Conservation (phyloP, 2,113 vertebrate species). For the Mustela nigripes region DNA sequence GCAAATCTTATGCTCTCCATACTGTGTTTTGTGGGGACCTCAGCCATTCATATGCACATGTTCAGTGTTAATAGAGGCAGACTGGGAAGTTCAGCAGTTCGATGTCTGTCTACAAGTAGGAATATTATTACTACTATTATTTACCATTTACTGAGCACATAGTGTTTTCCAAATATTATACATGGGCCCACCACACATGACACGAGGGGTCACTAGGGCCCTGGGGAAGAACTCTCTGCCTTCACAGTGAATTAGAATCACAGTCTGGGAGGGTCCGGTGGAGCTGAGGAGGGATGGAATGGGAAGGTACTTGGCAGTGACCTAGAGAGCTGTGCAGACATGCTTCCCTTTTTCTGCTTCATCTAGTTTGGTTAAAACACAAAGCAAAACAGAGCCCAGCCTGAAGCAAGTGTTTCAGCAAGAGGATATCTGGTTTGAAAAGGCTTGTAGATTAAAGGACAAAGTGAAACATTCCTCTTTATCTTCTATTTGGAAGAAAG, state of each 20-base stretch:
- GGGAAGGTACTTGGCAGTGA: neutral
- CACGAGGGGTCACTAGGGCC: neutral
- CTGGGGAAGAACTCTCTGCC: neutral
- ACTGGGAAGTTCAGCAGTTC: neutral
- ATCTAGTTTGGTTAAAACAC: constrained; percentile 32
- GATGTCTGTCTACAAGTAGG: neutral
- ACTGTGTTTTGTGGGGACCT: neutral
- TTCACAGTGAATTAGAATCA: neutral
- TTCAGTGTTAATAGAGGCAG: neutral
- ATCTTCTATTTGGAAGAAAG: constrained; percentile 29
- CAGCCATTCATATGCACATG: neutral
- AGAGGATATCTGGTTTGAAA: neutral
- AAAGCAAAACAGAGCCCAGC: constrained; percentile 16
- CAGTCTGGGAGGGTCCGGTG: neutral
- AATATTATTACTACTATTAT: neutral
- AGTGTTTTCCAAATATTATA: neutral
- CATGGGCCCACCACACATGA: neutral
- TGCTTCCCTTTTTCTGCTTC: constrained; percentile 1
- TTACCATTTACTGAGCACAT: neutral
- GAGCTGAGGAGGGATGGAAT: too few relatives aligned
- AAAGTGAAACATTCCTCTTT: neutral
- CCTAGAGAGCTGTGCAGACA: neutral
- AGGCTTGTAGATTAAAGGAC: neutral
- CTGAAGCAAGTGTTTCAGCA: constrained; percentile 34
- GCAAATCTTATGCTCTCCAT: neutral